Evolutionary conservation across 2,797 vertebrate genomes (phyloP).

Genomic region (Heterohyrax brucei): DNA sequence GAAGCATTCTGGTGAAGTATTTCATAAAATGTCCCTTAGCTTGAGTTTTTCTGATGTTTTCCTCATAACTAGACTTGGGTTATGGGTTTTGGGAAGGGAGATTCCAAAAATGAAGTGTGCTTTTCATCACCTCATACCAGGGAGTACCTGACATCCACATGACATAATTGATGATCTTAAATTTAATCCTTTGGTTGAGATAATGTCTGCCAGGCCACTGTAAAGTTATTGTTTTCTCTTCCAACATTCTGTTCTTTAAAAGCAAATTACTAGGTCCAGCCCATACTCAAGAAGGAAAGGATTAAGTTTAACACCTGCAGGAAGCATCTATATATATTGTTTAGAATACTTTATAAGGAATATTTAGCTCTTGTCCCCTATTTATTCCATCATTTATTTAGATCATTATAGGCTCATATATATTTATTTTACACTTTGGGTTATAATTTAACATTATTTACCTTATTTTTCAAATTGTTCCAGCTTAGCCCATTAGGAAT

Average conservation of each 20-base stretch:
- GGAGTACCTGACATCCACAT: no score
- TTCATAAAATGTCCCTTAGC: not conserved
- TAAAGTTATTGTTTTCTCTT: not conserved
- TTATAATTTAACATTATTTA: not conserved
- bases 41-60: not conserved
- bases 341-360: constrained; percentile 52
- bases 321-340: not conserved
- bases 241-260: not conserved
- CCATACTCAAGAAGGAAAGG: not conserved
- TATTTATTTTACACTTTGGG: not conserved
- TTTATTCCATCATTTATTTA: constrained; percentile 42
- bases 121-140: no score
- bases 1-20: no score
- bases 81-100: no score
- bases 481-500: no score
- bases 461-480: no score
- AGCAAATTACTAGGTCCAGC: not conserved
- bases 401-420: no score
- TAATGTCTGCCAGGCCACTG: not conserved
- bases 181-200: not conserved
- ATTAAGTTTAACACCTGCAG: constrained; percentile 37
- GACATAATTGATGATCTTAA: no score
- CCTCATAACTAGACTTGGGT: not conserved
- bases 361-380: not conserved
- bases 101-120: no score